Base-by-base conservation (phyloP, 2,797 vertebrate genomes). In the Argyrosomus regius region DNA sequence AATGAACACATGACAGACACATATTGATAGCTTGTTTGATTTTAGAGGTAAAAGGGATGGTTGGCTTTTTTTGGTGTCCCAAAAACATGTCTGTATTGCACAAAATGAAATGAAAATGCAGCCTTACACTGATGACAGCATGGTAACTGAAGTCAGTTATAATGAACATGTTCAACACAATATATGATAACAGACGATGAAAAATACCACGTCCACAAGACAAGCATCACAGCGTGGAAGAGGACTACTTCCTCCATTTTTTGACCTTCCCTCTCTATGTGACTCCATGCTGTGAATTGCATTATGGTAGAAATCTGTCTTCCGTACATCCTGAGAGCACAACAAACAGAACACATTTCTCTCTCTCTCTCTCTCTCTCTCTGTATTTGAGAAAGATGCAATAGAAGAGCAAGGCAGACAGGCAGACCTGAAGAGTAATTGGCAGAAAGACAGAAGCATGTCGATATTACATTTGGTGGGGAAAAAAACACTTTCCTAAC, bases 271-370 rank as follows among this genome's bases (percentile, higher is more conserved):
- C 45, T 53, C 53, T 56, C 28, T 22, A 59, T 45, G 53, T 83
- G 66, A 52, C 56, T 60, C 6, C 10, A 31, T 58, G 78, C 70
- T 80, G 72, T 72, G 87, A 87, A 88, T 64, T 72, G 56, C 61
- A 43, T 83, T 80, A 86, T 77, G 46, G 65, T 45, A 52, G 50
- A 80, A 81, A 73, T 82, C 56, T 69, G 22, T 78, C 66, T 61
- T 78, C 71, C 35, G 69, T 78, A 59, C 39, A 69, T 81, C 49
- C 60, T 81, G 50, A 85, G 70, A 81, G 65, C 59, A 80, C 72
- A 86, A 75, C 71, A 87, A 80, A 85, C 64, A 67, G 61, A 69
- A 77, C 6, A 89, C 31, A 50, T 65, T 45, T 68, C 35, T 39
- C 7, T 39, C 35, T 78, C 3, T 66, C 6, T 31, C 26, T 78